Conservation (phyloP, 2,888 invertebrate genomes). For the Standfussiana lucernea region DNA sequence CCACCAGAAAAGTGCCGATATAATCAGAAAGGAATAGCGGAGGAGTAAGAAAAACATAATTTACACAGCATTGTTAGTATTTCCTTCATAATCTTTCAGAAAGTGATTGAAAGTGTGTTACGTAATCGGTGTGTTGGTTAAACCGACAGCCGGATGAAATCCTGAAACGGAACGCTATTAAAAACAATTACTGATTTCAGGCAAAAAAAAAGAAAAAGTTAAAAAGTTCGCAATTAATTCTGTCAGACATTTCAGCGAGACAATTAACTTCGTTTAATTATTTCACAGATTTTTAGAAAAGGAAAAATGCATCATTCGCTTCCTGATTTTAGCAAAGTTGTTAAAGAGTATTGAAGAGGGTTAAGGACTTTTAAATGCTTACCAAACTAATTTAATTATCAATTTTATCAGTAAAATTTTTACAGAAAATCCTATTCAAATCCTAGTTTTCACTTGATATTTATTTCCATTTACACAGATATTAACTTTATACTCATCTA, state of each 20-base stretch:
- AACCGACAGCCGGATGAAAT: constrained; percentile 25
- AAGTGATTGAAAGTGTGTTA: background rate
- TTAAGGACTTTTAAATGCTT: background rate
- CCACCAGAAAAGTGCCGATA: too few relatives aligned
- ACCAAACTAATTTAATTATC: background rate
- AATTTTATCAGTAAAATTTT: background rate
- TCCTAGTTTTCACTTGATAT: background rate
- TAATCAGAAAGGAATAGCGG: too few relatives aligned
- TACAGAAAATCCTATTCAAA: too few relatives aligned
- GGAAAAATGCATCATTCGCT: constrained; percentile 25
- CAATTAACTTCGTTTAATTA: constrained; percentile 54
- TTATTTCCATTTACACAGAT: background rate
- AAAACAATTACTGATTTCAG: constrained; percentile 34
- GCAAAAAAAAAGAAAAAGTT: constrained; percentile 26
- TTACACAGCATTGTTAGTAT: too few relatives aligned
- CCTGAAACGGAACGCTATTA: constrained; percentile 27
- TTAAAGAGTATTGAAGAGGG: constrained; percentile 26
- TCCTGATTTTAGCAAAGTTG: constrained; percentile 23
- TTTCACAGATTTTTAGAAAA: constrained; percentile 8
- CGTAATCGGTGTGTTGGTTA: background rate
- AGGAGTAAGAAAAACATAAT: too few relatives aligned
- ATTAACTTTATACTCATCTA: background rate
- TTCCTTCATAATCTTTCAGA: rapidly evolving
- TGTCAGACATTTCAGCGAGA: constrained; percentile 43
- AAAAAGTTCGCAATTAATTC: constrained; percentile 58